These are phyloP conservation scores for Synergus gifuensis DNA, from an alignment of 2,888 invertebrate species.

Conservation along the genomic window DNA sequence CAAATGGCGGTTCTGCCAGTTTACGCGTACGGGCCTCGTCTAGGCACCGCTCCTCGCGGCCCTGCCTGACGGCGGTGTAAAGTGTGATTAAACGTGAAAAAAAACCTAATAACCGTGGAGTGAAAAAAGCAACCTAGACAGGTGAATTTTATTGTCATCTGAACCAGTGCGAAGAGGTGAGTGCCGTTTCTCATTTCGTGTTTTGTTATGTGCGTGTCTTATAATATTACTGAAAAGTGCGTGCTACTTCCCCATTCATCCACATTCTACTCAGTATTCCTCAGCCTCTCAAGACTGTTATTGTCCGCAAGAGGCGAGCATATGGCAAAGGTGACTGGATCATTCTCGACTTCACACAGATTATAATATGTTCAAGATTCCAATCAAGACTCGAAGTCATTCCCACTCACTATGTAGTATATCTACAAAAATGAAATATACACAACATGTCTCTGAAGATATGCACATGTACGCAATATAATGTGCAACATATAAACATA, in stretches of 20 bases:
- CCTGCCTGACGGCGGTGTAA: slow-evolving; percentile 58
- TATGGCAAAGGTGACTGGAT: slow-evolving; percentile 37
- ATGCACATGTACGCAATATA: too few relatives aligned
- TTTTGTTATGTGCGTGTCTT: slow-evolving; percentile 19
- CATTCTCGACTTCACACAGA: slow-evolving; percentile 19
- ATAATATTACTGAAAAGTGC: neutral
- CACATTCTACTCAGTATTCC: neutral
- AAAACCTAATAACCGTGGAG: neutral
- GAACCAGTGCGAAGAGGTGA: slow-evolving; percentile 18
- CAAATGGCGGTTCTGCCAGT: slow-evolving; percentile 71
- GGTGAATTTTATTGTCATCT: slow-evolving; percentile 7
- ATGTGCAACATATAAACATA: too few relatives aligned
- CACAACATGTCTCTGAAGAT: neutral
- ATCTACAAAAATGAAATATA: neutral
- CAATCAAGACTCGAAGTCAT: neutral
- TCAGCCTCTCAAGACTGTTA: slow-evolving; percentile 20
- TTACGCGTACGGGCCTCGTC: slow-evolving; percentile 67
- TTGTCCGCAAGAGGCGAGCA: slow-evolving; percentile 31
- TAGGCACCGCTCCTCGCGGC: slow-evolving; percentile 66
- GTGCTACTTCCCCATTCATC: slow-evolving; percentile 25
- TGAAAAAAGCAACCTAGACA: slow-evolving; percentile 20
- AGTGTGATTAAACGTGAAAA: slow-evolving; percentile 1
- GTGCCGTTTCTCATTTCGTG: slow-evolving; percentile 14
- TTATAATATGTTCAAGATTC: neutral
- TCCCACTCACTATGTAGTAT: neutral